These are phyloP conservation scores for Sebastes variabilis DNA, from an alignment of 2,797 vertebrate species.

Conservation along the genomic window DNA sequence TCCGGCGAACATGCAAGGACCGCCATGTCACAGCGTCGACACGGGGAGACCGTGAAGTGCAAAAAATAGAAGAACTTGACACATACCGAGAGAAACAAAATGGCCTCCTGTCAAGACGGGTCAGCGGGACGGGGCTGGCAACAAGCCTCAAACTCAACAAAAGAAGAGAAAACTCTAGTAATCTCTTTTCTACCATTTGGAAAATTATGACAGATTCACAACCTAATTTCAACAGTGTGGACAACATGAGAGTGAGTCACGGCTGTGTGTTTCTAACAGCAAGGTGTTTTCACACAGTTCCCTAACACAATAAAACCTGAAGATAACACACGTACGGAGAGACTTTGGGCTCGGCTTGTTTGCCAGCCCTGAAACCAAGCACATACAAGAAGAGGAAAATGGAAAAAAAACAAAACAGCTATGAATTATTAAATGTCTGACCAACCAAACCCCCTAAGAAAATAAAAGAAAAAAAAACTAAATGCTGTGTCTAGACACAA, in stretches of 20 bases:
- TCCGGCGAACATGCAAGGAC: constrained; percentile 54
- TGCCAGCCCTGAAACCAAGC: constrained; percentile 12
- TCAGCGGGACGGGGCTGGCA: constrained; percentile 33
- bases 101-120: constrained; percentile 65
- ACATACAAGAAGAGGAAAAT: not conserved
- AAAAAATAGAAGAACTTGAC: constrained; percentile 41
- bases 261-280: constrained; percentile 20
- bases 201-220: not conserved
- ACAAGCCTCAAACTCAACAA: not conserved
- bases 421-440: constrained; percentile 68
- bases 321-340: constrained; percentile 12
- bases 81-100: constrained; percentile 61
- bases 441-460: constrained; percentile 17
- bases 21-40: constrained; percentile 42
- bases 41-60: constrained; percentile 17
- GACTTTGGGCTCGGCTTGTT: not conserved
- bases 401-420: constrained; percentile 38
- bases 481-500: constrained; percentile 72
- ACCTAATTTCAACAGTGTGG: constrained; percentile 28
- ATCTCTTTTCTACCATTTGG: not conserved
- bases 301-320: constrained; percentile 45
- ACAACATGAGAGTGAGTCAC: constrained; percentile 41
- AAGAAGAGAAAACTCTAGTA: not conserved
- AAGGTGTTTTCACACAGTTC: constrained; percentile 51
- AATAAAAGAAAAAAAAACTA: not conserved